Evolutionary conservation across 2,113 vertebrate species (phyloP).

Genomic region (zebrafish (Danio rerio)): DNA sequence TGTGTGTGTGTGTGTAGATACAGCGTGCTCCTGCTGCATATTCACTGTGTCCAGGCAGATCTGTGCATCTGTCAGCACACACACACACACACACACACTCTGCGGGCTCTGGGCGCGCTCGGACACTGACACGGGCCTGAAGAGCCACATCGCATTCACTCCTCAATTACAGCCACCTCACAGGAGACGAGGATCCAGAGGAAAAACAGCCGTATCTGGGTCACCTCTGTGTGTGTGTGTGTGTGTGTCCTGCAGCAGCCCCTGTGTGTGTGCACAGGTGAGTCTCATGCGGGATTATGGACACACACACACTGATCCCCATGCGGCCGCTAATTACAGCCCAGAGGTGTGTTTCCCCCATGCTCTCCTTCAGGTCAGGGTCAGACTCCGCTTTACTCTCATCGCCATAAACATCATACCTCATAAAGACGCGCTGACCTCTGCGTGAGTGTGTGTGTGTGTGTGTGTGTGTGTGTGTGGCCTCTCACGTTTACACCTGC

Average conservation of each 20-base stretch:
- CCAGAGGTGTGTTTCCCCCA: constrained; percentile 65
- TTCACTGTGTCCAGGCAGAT: constrained; percentile 74
- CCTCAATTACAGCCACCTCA: constrained; percentile 44
- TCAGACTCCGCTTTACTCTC: constrained; percentile 77
- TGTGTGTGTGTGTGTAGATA: constrained; percentile 62
- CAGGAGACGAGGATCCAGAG: neutral
- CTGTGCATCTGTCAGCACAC: constrained; percentile 67
- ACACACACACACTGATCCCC: constrained; percentile 45
- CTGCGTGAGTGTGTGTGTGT: constrained; percentile 51
- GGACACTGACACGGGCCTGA: constrained; percentile 22
- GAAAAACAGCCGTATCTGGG: constrained; percentile 20
- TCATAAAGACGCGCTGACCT: constrained; percentile 76
- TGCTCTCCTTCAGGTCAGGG: constrained; percentile 64
- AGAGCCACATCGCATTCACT: constrained; percentile 36
- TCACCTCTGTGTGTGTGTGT: neutral
- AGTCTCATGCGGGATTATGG: no score
- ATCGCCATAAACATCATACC: constrained; percentile 81
- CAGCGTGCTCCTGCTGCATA: constrained; percentile 70
- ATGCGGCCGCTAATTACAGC: constrained; percentile 73
- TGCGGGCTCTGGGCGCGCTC: neutral
- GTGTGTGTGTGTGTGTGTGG: constrained; percentile 14
- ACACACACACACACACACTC: neutral
- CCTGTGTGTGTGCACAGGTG: neutral
- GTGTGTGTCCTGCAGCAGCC: neutral
- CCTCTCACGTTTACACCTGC: constrained; percentile 21